Evolutionary conservation across 2,888 invertebrate species (phyloP).

Genomic region (Gymnoscelis rufifasciata): DNA sequence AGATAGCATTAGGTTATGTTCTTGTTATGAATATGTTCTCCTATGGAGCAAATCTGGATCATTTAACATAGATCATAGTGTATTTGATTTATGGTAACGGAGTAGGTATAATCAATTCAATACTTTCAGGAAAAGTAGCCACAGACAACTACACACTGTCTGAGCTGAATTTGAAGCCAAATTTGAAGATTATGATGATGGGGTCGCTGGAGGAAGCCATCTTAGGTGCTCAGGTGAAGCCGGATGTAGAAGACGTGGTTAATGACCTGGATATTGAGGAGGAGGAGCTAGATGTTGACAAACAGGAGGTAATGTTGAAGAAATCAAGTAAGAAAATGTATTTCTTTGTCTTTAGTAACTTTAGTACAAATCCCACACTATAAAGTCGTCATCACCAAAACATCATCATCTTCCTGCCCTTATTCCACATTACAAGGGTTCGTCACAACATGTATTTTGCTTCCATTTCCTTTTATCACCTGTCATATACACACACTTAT

Average conservation of each 20-base stretch:
- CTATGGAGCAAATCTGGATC: no score
- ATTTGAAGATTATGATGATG: constrained; percentile 97
- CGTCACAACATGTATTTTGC: no score
- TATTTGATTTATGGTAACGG: no score
- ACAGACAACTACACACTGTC: constrained; percentile 88
- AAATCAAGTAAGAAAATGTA: no score
- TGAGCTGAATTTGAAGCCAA: constrained; percentile 88
- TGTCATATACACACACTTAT: no score
- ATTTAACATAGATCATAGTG: no score
- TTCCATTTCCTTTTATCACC: no score
- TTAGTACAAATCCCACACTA: no score
- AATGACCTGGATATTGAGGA: constrained; percentile 96
- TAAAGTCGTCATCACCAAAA: no score
- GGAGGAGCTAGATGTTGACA: constrained; percentile 83
- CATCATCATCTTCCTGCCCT: no score
- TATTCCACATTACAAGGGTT: no score
- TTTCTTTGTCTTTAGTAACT: background rate
- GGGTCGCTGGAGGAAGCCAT: constrained; percentile 96
- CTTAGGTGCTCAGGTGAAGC: constrained; percentile 88
- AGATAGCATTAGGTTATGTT: constrained; percentile 10
- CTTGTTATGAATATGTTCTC: background rate
- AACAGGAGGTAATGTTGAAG: constrained; percentile 51
- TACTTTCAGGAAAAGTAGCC: constrained; percentile 87
- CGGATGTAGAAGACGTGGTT: constrained; percentile 90
- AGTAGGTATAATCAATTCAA: background rate